Evolutionary conservation across 2,113 vertebrate genomes (phyloP), one percentile per base, ranked within the genome.

Genomic region (Pipra filicauda): DNA sequence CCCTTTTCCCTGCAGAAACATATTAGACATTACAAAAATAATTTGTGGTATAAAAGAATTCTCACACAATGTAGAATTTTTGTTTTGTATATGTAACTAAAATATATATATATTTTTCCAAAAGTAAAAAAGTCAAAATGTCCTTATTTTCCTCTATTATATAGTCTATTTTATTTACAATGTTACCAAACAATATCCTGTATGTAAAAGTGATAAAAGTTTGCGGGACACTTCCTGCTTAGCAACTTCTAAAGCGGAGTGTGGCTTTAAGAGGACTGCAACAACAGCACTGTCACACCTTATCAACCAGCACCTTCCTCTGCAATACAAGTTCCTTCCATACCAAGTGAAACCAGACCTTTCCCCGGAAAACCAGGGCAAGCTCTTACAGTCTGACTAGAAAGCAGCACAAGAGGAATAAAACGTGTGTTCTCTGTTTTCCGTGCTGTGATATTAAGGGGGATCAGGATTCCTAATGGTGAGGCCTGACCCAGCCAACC

Each of bases 21-120:
- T 80, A 93, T 78, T 91, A 95, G 93, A 95, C 90, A 95, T 97
- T 98, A 98, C 97, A 98, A 98, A 98, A 98, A 98, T 98, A 98
- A 98, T 98, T 96, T 98, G 97, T 97, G 97, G 96, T 98, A 98
- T 93, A 98, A 98, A 98, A 97, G 94, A 96, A 96, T 97, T 97
- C 94, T 97, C 94, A 96, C 96, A 93, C 94, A 77, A 95, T 95
- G 97, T 96, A 97, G 93, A 97, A 89, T 87, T 97, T 97, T 96
- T 91, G 96, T 95, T 91, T 89, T 89, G 92, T 86, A 94, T 96
- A 97, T 92, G 96, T 95, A 97, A 98, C 97, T 97, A 98, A 98
- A 97, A 97, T 97, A 97, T 97, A 97, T 91, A 96, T 96, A 52
- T 90, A 3, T 96, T 37, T 96, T 91, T 87, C 84, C 91, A 86